Percentiles rank a stretch among this genome's conserved stretches.
Conservation (phyloP, 1,140 invertebrate species). For the Eubasilissa regina region DNA sequence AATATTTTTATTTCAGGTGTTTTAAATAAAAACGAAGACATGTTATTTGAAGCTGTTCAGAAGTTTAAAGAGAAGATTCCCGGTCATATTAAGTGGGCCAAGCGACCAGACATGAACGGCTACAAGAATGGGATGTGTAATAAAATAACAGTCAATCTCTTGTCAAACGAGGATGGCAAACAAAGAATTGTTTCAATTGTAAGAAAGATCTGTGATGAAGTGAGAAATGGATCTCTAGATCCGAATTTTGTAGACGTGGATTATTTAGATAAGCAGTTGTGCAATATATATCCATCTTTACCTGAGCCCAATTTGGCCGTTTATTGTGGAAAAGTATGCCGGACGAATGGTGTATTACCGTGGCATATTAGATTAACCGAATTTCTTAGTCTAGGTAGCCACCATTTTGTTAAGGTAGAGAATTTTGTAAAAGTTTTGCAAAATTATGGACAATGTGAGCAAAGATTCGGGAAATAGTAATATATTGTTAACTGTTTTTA, state of each 20-base stretch:
- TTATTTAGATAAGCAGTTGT: constrained; percentile 70
- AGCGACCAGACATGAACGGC: constrained; percentile 68
- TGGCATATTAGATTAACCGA: constrained; percentile 82
- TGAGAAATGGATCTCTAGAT: constrained; percentile 39
- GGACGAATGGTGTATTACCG: constrained; percentile 77
- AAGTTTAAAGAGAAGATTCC: constrained; percentile 69
- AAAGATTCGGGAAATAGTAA: constrained; percentile 78
- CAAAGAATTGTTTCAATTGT: constrained; percentile 69
- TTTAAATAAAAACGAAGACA: constrained; percentile 73
- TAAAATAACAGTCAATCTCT: constrained; percentile 68
- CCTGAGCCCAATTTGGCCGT: constrained; percentile 80
- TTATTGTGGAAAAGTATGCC: constrained; percentile 74
- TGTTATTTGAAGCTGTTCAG: constrained; percentile 72
- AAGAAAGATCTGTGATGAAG: constrained; percentile 61
- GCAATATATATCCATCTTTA: constrained; percentile 67
- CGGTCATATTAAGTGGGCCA: constrained; percentile 74
- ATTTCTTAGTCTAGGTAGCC: constrained; percentile 76
- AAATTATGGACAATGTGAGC: constrained; percentile 77
- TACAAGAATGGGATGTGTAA: constrained; percentile 75
- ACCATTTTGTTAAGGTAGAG: constrained; percentile 71
- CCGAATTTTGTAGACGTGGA: constrained; percentile 66
- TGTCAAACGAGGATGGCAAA: constrained; percentile 72
- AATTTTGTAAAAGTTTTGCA: constrained; percentile 74
- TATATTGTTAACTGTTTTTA: constrained; percentile 29
- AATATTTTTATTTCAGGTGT: constrained; percentile 69